These are phyloP conservation scores for Automeris io DNA, from an alignment of 2,888 invertebrate genomes.

Conservation along the genomic window DNA sequence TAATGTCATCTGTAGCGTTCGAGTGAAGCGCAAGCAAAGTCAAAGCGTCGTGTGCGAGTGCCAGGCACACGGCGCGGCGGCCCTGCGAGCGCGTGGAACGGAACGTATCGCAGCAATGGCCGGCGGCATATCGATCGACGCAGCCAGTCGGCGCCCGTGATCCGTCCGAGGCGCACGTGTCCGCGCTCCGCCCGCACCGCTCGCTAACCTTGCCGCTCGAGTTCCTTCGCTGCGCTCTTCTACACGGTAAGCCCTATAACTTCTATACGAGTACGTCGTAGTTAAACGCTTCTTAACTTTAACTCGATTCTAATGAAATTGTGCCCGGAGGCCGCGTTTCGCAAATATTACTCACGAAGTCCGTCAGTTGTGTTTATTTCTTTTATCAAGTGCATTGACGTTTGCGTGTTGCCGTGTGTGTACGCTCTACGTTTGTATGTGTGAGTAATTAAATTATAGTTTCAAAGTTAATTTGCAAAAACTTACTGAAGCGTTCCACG, in stretches of 20 bases:
- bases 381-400: slow-evolving; percentile 1
- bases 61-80: neutral
- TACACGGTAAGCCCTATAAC: slow-evolving; percentile 5
- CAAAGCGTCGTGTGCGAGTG: too few species aligned
- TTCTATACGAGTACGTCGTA: neutral
- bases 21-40: too few species aligned
- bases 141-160: slow-evolving; percentile 65
- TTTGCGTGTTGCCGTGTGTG: neutral
- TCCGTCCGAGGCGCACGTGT: slow-evolving; percentile 47
- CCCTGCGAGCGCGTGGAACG: slow-evolving; percentile 37
- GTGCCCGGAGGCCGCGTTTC: neutral
- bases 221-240: slow-evolving; percentile 6
- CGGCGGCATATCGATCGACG: slow-evolving; percentile 62
- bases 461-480: neutral
- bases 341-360: neutral
- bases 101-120: slow-evolving; percentile 62
- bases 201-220: slow-evolving; percentile 8
- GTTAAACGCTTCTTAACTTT: neutral
- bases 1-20: too few species aligned
- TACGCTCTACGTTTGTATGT: neutral
- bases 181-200: neutral
- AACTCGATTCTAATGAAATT: neutral
- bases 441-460: neutral
- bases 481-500: slow-evolving; percentile 1
- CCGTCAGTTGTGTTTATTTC: slow-evolving; percentile 4